These are phyloP conservation scores for Plecotus auritus DNA, from an alignment of 2,113 vertebrate species.

Conservation along the genomic window DNA sequence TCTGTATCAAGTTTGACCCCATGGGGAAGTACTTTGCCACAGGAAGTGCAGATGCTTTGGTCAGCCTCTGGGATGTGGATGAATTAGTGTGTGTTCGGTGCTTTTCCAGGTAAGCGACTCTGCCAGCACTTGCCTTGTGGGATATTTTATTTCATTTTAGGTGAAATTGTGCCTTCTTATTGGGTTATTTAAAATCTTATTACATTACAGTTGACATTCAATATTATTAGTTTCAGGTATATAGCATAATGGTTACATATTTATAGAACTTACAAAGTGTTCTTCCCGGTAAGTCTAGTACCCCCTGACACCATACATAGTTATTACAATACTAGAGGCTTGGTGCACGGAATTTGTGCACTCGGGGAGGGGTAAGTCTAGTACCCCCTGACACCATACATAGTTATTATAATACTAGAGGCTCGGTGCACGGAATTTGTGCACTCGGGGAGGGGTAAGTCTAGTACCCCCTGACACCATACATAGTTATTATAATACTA, in stretches of 20 bases:
- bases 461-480: no score
- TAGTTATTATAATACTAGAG: no score
- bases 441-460: no score
- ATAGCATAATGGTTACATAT: neutral
- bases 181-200: neutral
- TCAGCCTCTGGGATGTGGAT: slow-evolving; percentile 97
- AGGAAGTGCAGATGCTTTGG: slow-evolving; percentile 94
- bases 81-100: slow-evolving; percentile 97
- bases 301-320: neutral
- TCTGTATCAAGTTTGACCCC: slow-evolving; percentile 99
- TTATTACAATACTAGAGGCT: neutral
- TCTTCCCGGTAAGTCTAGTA: neutral
- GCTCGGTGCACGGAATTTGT: no score
- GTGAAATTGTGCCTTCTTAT: accelerated
- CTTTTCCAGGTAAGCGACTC: slow-evolving; percentile 89
- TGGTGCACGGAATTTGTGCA: no score
- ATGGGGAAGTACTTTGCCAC: slow-evolving; percentile 98
- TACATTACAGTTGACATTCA: neutral
- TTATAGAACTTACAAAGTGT: neutral
- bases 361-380: no score
- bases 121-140: neutral
- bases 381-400: no score
- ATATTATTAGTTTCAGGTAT: neutral
- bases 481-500: no score
- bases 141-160: neutral